phyloP scores from a whole-genome alignment of 2,113 vertebrate species.

The Setophaga kirtlandii region DNA sequence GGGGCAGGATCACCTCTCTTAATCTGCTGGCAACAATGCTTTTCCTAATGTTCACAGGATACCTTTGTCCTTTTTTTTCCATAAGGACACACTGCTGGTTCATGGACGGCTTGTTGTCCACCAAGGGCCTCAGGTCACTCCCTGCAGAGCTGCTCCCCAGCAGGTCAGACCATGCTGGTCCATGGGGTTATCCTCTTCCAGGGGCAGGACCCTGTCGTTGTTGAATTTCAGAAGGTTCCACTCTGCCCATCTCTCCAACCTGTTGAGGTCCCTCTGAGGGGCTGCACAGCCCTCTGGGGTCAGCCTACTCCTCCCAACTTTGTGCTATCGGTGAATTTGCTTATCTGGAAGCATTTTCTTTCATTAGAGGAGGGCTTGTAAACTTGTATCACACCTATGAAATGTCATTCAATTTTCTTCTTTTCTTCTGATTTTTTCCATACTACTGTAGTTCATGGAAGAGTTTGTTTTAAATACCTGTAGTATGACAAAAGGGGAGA shows the following conservation, averaged over 20 bases:
- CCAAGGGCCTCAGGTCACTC: not conserved
- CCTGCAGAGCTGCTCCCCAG: not conserved
- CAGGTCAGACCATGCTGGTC: not conserved
- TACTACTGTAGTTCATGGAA: not conserved
- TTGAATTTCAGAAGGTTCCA: not conserved
- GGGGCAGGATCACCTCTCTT: not conserved
- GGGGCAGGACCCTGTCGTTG: not conserved
- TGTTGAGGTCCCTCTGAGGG: fast-evolving
- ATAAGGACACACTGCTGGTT: not conserved
- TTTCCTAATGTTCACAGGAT: not conserved
- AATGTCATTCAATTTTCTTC: not conserved
- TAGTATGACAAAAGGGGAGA: conserved; percentile 14
- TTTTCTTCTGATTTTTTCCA: conserved; percentile 12
- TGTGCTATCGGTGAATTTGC: not conserved
- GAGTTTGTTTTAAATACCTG: conserved; percentile 19
- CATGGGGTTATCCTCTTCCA: too few relatives aligned
- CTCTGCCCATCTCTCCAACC: not conserved
- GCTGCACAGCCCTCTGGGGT: not conserved
- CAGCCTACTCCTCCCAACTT: fast-evolving
- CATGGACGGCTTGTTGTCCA: not conserved
- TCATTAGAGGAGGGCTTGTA: not conserved
- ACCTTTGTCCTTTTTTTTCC: not conserved
- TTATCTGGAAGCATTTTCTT: not conserved
- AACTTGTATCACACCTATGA: not conserved
- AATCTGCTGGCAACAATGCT: not conserved